phyloP scores from a whole-genome alignment of 2,888 invertebrate species.

The Dysmachus trigonus region DNA sequence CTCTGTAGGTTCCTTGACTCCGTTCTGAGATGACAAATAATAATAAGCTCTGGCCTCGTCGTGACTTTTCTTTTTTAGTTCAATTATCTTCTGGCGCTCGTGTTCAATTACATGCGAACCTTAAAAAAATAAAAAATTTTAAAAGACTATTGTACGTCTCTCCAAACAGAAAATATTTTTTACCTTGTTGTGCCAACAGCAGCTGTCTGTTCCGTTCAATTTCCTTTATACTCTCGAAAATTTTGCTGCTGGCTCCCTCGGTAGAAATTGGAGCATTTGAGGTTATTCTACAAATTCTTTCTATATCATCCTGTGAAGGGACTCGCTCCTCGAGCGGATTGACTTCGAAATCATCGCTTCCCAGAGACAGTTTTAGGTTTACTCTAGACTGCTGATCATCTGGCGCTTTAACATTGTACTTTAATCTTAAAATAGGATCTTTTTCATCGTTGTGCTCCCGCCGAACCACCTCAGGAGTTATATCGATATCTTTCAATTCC shows the following conservation, averaged over 20 bases:
- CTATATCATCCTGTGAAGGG: constrained; percentile 86
- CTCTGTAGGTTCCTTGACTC: not conserved
- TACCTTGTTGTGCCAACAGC: constrained; percentile 78
- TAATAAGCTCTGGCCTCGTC: constrained; percentile 90
- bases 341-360: constrained; percentile 63
- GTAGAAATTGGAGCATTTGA: constrained; percentile 81
- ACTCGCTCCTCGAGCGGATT: constrained; percentile 65
- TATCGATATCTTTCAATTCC: constrained; percentile 22
- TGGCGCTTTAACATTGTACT: constrained; percentile 51
- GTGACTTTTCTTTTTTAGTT: constrained; percentile 85
- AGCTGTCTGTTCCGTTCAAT: constrained; percentile 87
- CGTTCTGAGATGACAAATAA: constrained; percentile 73
- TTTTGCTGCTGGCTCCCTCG: constrained; percentile 77
- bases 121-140: constrained; percentile 58
- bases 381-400: not conserved
- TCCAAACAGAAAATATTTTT: not conserved
- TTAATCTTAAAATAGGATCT: constrained; percentile 53
- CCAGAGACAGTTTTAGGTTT: constrained; percentile 62
- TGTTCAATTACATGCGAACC: constrained; percentile 92
- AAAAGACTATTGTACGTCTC: not conserved
- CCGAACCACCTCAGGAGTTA: constrained; percentile 45
- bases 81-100: constrained; percentile 86
- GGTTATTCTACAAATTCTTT: constrained; percentile 88
- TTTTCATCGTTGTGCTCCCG: constrained; percentile 46
- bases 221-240: constrained; percentile 86